Evolutionary conservation across 1,140 invertebrate species (phyloP).

Genomic region (Pissodes strobi): DNA sequence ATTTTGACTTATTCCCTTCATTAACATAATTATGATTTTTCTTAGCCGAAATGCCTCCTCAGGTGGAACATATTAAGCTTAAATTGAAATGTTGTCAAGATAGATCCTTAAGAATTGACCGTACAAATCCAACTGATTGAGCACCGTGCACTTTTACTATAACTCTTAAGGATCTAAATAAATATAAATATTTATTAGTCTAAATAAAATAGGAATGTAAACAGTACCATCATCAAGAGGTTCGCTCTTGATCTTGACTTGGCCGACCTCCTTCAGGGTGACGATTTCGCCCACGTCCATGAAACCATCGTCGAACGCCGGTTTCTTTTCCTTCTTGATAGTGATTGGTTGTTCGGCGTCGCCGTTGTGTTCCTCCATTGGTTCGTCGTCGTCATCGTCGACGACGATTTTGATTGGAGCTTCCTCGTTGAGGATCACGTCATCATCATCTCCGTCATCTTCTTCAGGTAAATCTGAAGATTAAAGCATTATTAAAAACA

Average conservation of each 20-base stretch:
- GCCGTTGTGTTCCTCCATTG: conserved; percentile 52
- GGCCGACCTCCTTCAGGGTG: conserved; percentile 49
- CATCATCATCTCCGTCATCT: conserved; percentile 52
- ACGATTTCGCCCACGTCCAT: conserved; percentile 50
- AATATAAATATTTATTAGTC: too few relatives aligned
- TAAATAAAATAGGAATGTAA: too few relatives aligned
- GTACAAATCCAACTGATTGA: too few relatives aligned
- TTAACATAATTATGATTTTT: too few relatives aligned
- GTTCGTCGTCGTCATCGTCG: conserved; percentile 58
- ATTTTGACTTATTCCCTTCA: too few relatives aligned
- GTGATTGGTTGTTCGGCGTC: neutral
- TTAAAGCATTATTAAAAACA: too few relatives aligned
- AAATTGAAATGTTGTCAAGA: too few relatives aligned
- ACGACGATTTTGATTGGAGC: conserved; percentile 56
- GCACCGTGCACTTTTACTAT: too few relatives aligned
- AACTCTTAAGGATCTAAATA: too few relatives aligned
- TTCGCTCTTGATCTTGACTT: conserved; percentile 64
- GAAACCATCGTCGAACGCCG: conserved; percentile 55
- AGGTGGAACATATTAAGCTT: too few relatives aligned
- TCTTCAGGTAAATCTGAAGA: conserved; percentile 16
- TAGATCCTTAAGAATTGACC: too few relatives aligned
- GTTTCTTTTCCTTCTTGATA: conserved; percentile 52
- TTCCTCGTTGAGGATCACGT: conserved; percentile 62
- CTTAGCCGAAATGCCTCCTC: too few relatives aligned
- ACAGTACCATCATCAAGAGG: conserved; percentile 63